Base-by-base conservation (phyloP, 2,797 vertebrate genomes). In the Xenentodon cancila region DNA sequence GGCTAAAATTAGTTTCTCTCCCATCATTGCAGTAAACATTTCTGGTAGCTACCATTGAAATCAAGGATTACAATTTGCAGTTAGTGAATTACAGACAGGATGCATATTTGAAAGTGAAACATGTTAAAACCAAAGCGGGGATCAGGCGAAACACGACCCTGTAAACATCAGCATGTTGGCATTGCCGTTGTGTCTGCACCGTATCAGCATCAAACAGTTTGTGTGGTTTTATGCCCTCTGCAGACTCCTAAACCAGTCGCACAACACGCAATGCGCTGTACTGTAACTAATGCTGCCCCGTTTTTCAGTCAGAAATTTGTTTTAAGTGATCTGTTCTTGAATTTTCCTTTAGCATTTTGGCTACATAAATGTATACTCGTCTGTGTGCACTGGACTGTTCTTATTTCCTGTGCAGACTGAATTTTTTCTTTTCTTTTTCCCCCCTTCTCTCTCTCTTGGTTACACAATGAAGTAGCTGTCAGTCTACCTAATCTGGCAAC, bases 381-480 rank as follows among this genome's bases (percentile, higher is more conserved):
- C 52, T 27, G 44, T 56, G 70, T 54, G 69, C 64, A 69, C 53
- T 50, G 49, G 71, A 61, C 71, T 59, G 67, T 68, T 67, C 66
- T 47, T 73, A 67, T 58, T 79, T 64, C 45, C 52, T 76, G 71
- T 73, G 73, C 73, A 82, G 79, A 73, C 68, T 81, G 30, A 30
- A n/a, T 5, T 30, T 30, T 30, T 30, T 30, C 7, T 30, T 50
- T 59, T 53, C 54, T 60, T 68, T n/a, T n/a, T n/a, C n/a, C n/a
- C n/a, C n/a, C n/a, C n/a, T n/a, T n/a, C n/a, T n/a, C 58, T 71
- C 0, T 75, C 80, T 86, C 80, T 43, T 21, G 74, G 80, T 83
- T 83, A 68, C 68, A 70, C 77, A 76, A 73, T 80, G 79, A 74
- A 76, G 66, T 73, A 84, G 71, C 71, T 75, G 67, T 77, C 84